Evolutionary conservation across 2,888 invertebrate genomes (phyloP).

Genomic region (Oscheius sp.): DNA sequence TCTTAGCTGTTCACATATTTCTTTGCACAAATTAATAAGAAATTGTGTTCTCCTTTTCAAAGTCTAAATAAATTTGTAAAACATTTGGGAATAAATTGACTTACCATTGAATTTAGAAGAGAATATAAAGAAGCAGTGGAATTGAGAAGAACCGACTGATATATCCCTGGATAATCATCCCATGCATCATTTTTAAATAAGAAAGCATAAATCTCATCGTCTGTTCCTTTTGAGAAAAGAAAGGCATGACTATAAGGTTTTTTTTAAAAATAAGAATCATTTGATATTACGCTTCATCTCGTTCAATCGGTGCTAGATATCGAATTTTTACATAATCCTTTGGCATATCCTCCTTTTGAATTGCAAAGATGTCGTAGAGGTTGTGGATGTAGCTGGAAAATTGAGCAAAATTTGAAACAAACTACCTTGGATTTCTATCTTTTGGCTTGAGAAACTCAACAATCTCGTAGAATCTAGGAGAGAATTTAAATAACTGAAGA

Average conservation of each 20-base stretch:
- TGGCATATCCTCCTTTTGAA: not conserved
- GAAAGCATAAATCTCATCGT: not conserved
- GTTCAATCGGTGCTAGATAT: no score
- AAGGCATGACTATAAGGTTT: no score
- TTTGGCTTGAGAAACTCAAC: not conserved
- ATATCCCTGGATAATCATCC: not conserved
- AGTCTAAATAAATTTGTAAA: not conserved
- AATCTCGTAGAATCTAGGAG: not conserved
- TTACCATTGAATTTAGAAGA: not conserved
- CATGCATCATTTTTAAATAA: not conserved
- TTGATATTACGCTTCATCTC: no score
- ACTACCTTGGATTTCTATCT: not conserved
- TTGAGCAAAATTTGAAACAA: not conserved
- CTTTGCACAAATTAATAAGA: not conserved
- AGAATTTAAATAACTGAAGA: slow-evolving; percentile 4
- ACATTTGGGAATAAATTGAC: not conserved
- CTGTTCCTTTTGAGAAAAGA: not conserved
- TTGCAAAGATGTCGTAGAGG: not conserved
- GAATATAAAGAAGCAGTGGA: not conserved
- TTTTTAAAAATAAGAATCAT: no score
- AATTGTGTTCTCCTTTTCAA: not conserved
- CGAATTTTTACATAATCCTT: no score
- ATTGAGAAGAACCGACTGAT: not conserved
- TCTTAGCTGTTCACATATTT: not conserved
- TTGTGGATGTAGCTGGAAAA: not conserved